Percentiles rank a stretch among this genome's conserved stretches.
phyloP scores from a whole-genome alignment of 2,113 vertebrate species.

The Poecilia latipinna region DNA sequence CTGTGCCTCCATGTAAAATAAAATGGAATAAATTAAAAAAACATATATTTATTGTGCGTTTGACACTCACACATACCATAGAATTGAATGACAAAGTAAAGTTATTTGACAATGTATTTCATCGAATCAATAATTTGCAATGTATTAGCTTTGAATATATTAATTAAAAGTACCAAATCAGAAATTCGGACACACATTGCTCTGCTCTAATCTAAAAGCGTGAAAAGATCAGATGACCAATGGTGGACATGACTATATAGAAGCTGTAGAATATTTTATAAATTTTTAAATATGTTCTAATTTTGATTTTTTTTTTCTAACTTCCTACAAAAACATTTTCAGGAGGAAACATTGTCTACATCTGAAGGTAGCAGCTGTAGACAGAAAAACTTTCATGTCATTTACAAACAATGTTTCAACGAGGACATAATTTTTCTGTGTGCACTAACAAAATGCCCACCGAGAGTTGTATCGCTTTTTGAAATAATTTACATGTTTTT shows the following conservation, averaged over 20 bases:
- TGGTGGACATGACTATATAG: neutral
- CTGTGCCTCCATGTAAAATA: neutral
- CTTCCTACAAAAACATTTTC: neutral
- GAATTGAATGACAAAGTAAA: neutral
- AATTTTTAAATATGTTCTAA: neutral
- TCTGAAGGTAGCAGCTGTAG: neutral
- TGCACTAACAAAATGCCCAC: neutral
- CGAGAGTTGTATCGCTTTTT: too few species aligned
- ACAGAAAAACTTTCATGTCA: neutral
- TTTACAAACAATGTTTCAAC: neutral
- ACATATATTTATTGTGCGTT: neutral
- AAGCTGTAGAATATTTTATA: neutral
- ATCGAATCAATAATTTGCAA: neutral
- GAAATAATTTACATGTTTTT: neutral
- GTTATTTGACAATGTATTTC: neutral
- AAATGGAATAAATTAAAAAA: neutral
- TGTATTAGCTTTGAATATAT: neutral
- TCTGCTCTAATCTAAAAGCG: neutral
- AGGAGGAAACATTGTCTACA: neutral
- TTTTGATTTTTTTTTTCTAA: neutral
- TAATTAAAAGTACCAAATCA: neutral
- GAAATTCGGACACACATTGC: too few species aligned
- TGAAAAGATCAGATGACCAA: neutral
- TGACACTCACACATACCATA: neutral
- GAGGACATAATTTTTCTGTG: neutral